Evolutionary conservation across 2,797 vertebrate genomes (phyloP).

Genomic region (Buphagus erythrorhynchus): DNA sequence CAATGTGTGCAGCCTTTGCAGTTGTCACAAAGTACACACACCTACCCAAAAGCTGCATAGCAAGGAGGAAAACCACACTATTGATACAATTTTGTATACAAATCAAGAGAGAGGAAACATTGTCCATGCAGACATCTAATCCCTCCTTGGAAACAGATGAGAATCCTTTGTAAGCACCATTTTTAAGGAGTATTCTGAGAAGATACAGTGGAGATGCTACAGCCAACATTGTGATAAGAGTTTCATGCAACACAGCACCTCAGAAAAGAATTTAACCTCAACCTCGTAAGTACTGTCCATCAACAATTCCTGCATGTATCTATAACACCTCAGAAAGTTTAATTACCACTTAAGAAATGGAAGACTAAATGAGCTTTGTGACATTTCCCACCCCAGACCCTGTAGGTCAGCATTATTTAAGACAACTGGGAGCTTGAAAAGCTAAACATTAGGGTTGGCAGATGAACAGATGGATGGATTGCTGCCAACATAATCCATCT

Average conservation of each 20-base stretch:
- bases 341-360: conserved; percentile 50
- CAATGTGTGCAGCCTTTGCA: neutral
- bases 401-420: conserved; percentile 69
- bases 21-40: neutral
- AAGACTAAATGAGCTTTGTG: conserved; percentile 35
- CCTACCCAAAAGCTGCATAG: neutral
- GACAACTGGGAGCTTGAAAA: conserved; percentile 51
- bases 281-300: neutral
- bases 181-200: neutral
- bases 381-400: conserved; percentile 63
- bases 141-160: neutral
- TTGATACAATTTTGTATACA: neutral
- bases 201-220: neutral
- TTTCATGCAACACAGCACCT: neutral
- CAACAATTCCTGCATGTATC: neutral
- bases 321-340: conserved; percentile 38
- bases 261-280: neutral
- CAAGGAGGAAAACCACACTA: neutral
- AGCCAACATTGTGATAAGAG: neutral
- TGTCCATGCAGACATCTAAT: neutral
- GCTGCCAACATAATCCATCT: conserved; percentile 58
- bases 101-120: neutral
- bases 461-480: conserved; percentile 64
- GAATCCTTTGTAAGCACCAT: neutral
- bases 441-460: conserved; percentile 64